phyloP scores from a whole-genome alignment of 2,797 vertebrate genomes.

The Alectoris magna region DNA sequence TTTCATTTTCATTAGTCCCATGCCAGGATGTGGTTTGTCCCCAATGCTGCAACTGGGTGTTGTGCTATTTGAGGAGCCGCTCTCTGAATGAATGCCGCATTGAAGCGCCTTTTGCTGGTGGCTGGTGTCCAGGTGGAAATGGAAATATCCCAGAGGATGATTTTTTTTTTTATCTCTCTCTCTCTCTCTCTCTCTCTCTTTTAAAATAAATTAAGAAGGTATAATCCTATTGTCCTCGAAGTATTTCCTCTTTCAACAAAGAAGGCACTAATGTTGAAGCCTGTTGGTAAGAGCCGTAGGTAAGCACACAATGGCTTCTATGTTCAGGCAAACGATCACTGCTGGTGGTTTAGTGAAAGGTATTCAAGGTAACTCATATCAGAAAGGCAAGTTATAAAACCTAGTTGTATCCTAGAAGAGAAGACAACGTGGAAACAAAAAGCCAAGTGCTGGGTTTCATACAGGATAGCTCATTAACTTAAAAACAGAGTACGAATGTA shows the following conservation, averaged over 20 bases:
- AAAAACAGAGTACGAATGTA: constrained; percentile 79
- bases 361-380: not conserved
- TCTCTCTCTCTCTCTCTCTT: no score
- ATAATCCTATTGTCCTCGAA: not conserved
- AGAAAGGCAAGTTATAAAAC: constrained; percentile 54
- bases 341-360: not conserved
- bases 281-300: not conserved
- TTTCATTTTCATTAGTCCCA: not conserved
- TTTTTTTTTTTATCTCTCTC: not conserved
- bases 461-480: constrained; percentile 80
- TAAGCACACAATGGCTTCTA: not conserved
- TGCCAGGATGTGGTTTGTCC: not conserved
- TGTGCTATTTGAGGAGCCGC: not conserved
- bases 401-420: constrained; percentile 34
- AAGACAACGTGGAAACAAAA: constrained; percentile 63
- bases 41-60: not conserved
- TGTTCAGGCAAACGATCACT: not conserved
- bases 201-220: not conserved
- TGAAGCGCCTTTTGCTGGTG: not conserved
- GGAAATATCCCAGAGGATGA: not conserved
- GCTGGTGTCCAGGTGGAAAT: not conserved
- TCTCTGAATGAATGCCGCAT: not conserved
- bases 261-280: not conserved
- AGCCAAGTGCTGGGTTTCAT: constrained; percentile 60
- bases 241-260: not conserved